phyloP scores from a whole-genome alignment of 2,797 vertebrate species.

The Esox lucius region DNA sequence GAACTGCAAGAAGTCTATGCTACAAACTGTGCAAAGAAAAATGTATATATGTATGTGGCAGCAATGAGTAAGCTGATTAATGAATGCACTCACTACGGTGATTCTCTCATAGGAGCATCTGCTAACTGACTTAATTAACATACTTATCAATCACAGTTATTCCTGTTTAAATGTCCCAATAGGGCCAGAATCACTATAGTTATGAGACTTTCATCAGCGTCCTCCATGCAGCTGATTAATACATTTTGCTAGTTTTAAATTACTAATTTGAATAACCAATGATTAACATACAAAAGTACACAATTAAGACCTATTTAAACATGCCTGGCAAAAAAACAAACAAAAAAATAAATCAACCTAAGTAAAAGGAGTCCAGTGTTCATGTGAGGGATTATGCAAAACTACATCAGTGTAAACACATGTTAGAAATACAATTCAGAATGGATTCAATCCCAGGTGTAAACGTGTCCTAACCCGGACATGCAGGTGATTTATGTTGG shows the following conservation, averaged over 20 bases:
- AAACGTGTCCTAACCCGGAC: neutral
- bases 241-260: neutral
- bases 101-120: neutral
- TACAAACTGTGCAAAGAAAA: neutral
- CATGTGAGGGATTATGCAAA: constrained; percentile 7
- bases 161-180: neutral
- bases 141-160: neutral
- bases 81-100: no score
- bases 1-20: neutral
- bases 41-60: neutral
- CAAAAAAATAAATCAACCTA: constrained; percentile 10
- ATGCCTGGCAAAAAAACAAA: constrained; percentile 20
- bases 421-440: neutral
- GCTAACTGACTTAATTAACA: neutral
- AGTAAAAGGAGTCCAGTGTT: constrained; percentile 34
- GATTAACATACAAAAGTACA: constrained; percentile 1
- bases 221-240: neutral
- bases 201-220: neutral
- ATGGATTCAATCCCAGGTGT: constrained; percentile 1
- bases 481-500: constrained; percentile 7
- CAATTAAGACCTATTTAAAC: constrained; percentile 25
- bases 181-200: neutral
- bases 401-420: constrained; percentile 14
- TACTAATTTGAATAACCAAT: constrained; percentile 5
- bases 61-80: neutral